Evolutionary conservation across 2,113 vertebrate genomes (phyloP), one percentile per base, ranked within the genome.

Genomic region (Lagopus muta): DNA sequence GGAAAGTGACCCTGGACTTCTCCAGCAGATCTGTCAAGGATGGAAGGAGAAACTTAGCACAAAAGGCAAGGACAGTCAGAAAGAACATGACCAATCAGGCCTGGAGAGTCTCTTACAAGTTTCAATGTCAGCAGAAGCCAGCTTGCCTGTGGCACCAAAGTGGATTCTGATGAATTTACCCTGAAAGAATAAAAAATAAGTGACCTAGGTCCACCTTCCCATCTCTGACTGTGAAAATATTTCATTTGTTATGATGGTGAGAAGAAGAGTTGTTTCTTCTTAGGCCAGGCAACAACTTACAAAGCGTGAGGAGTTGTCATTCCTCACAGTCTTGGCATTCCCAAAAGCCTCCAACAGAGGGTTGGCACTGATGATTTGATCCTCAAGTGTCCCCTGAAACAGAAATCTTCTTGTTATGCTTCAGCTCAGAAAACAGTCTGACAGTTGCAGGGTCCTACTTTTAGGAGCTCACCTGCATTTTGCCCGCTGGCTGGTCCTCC

Each of bases 111-210:
- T 96, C 98, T 98, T 97, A 99, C 99, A 99, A 64, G 99, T 99
- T 97, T 99, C 99, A 97, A 99, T 99, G 93, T 99, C 99, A 84
- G 99, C 99, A 94, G 99, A 99, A 94, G 99, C 98, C 97, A 99
- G 96, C 88, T 99, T 99, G 92, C 99, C 99, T 47, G 99, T 99
- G 43, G 98, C 88, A 2, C 97, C 98, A 92, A 99, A 99, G 86
- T 99, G 99, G 93, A 99, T 99, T 97, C 99, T 98, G 97, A 99
- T 99, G 91, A 99, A 99, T 97, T 99, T 99, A 67, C 98, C 99
- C 99, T 98, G 90, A 34, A 13, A 86, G 47, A 16, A 43, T 54
- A 28, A 54, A 54, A 48, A 54, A 54, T 28, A 16, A 28, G 25
- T 28, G 52, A 28, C 27, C 27, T 28, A 28, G 52, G 15, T 54